Base-by-base conservation (phyloP, 2,113 vertebrate genomes). In the Sylvia atricapilla region DNA sequence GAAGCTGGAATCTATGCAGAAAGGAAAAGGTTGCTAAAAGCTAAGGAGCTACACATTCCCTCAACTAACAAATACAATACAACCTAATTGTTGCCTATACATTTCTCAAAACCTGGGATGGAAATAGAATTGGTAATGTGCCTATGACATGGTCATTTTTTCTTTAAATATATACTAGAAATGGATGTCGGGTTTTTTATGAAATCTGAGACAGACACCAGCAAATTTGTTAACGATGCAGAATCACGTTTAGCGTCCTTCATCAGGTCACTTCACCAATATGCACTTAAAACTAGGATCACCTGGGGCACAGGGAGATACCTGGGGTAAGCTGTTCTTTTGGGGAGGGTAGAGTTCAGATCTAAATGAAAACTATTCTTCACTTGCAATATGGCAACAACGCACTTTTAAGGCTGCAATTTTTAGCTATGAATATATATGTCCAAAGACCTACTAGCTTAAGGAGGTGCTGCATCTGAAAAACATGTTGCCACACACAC, bases 361-460 rank as follows among this genome's bases (percentile, higher is more conserved):
- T 88, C 43, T 85, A 83, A 92, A 82, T 60, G 55, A 50, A 94
- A 92, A 70, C 92, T 89, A 8, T 93, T 87, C 59, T 72, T 92
- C 83, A 84, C 73, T 94, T 95, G 93, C 94, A 96, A 92, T 93
- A 94, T 94, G 96, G 94, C 95, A 97, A 72, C 93, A 93, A 93
- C 3, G 95, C 83, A 91, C 95, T 95, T 97, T 97, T 89, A 90
- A 95, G 87, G 93, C 93, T 96, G 91, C 94, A 91, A 2, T 93
- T 96, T 96, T 96, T 95, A 96, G 89, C 93, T 96, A 52, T 94
- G 91, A 96, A 39, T 87, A 78, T 81, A 33, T 50, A 77, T 89
- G 87, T 95, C 96, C 94, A 97, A 98, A 97, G 97, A 96, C 89
- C 88, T 91, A 97, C 88, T 91, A 97, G 62, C 91, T 95, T 95